A percentile compares a stretch with the other conserved stretches of the same genome.
These are phyloP conservation scores for Caenorhabditis sp. DNA, from an alignment of 2,888 invertebrate genomes.

Conservation along the genomic window DNA sequence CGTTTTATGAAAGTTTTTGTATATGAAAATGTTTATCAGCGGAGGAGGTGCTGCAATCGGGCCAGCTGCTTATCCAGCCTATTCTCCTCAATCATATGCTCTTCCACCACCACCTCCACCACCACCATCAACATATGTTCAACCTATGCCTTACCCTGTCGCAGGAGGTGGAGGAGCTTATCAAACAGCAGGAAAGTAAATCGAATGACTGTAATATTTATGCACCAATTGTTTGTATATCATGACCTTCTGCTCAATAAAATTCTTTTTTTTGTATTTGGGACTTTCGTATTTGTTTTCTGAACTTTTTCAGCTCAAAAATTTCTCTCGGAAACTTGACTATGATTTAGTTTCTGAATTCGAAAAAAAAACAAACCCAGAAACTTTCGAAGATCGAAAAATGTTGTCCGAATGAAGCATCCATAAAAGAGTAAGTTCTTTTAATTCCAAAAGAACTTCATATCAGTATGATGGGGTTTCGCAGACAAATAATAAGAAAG, in stretches of 20 bases:
- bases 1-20: background rate
- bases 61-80: slow-evolving; percentile 22
- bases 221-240: slow-evolving; percentile 6
- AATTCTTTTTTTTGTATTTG: background rate
- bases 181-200: slow-evolving; percentile 19
- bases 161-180: slow-evolving; percentile 5
- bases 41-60: slow-evolving; percentile 20
- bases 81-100: slow-evolving; percentile 6
- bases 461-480: too few species aligned
- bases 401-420: too few species aligned
- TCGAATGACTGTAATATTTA: slow-evolving; percentile 17
- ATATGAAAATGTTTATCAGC: slow-evolving; percentile 11
- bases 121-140: background rate
- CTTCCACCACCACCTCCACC: slow-evolving; percentile 24
- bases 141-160: background rate
- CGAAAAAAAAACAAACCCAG: too few species aligned
- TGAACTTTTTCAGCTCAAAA: too few species aligned
- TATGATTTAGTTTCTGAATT: too few species aligned
- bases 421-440: too few species aligned
- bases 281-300: background rate
- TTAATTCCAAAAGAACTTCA: too few species aligned
- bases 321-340: too few species aligned
- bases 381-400: too few species aligned
- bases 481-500: too few species aligned
- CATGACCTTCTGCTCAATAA: background rate